phyloP scores from a whole-genome alignment of 2,113 vertebrate species.

The Caretta caretta region DNA sequence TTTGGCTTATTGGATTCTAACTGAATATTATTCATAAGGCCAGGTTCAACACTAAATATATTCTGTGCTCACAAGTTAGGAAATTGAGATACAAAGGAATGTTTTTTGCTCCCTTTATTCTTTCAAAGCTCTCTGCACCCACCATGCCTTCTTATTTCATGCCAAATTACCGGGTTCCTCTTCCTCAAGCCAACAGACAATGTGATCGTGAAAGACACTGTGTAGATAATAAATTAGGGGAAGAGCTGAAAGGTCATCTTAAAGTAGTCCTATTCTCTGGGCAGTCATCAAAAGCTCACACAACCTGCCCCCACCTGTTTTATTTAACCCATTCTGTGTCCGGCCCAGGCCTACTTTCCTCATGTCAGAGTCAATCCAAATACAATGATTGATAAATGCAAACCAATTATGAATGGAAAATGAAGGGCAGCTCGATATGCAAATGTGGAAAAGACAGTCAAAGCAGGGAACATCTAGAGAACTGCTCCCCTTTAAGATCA shows the following conservation, averaged over 20 bases:
- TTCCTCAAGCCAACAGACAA: slow-evolving; percentile 28
- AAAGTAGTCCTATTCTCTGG: not conserved
- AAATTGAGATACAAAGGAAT: not conserved
- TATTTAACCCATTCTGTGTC: not conserved
- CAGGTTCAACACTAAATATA: not conserved
- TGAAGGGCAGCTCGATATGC: not conserved
- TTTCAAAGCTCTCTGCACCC: not conserved
- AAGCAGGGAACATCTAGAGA: not conserved
- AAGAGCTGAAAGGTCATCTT: not conserved
- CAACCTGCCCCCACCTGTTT: slow-evolving; percentile 20
- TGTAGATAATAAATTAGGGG: not conserved
- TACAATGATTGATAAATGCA: not conserved
- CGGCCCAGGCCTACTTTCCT: not conserved
- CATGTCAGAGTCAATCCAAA: not conserved
- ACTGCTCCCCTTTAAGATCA: not conserved
- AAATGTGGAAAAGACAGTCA: not conserved
- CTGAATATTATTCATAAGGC: not conserved
- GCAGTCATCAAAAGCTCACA: slow-evolving; percentile 8
- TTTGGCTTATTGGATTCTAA: slow-evolving; percentile 14
- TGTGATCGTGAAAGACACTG: not conserved
- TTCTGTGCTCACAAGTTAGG: slow-evolving; percentile 17
- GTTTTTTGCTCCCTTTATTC: not conserved
- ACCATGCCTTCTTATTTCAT: not conserved
- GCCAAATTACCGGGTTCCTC: not conserved
- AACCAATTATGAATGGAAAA: not conserved